Evolutionary conservation across 2,113 vertebrate species (phyloP), one percentile per base, ranked within the genome.

Genomic region (Limnothrissa miodon): DNA sequence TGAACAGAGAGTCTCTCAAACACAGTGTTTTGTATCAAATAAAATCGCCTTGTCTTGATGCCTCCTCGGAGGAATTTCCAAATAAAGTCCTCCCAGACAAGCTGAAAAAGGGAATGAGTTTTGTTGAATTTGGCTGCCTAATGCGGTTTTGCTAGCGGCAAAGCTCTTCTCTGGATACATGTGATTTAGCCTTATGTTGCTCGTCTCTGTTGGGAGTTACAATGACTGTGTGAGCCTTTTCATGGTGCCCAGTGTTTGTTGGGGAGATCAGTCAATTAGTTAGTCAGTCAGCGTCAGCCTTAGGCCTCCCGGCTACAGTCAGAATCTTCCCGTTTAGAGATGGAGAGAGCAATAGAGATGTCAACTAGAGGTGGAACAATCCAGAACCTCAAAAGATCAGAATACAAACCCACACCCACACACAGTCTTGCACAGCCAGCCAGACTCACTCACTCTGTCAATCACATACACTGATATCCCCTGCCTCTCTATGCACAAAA

Each of bases 381-480:
- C 46, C 46, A 13, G 15, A 48, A 48, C 11, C 15, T 48, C 1
- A 1, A 15, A 48, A 48, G 46, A 17, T 13, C 17, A 17, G 46
- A 15, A 48, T 29, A 78, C 39, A 79, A 81, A 53, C 81, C 39
- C n/a, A 79, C 80, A 82, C 19, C 70, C 78, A 62, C 45, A 29
- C 82, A 44, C 82, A 25, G 48, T 2, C 59, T 13, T 42, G 39
- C 53, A 51, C 78, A 78, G 9, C 17, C 4, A 56, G 5, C 39
- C 59, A 15, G 33, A 23, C 46, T n/a, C 4, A 36, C 39, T 8
- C 0, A 46, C 9, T 80, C 80, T 51, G 36, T 59, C 53, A 48
- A 48, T 48, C 46, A 48, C 13, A 48, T 48, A 15, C 17, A 48
- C 46, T 48, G 46, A 48, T 13, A 48, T 48, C 11, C 6, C 9